Percentiles rank a stretch among this genome's conserved stretches.
Evolutionary conservation across 2,888 invertebrate genomes (phyloP).

Genomic region (Lasioglossum lativentre): DNA sequence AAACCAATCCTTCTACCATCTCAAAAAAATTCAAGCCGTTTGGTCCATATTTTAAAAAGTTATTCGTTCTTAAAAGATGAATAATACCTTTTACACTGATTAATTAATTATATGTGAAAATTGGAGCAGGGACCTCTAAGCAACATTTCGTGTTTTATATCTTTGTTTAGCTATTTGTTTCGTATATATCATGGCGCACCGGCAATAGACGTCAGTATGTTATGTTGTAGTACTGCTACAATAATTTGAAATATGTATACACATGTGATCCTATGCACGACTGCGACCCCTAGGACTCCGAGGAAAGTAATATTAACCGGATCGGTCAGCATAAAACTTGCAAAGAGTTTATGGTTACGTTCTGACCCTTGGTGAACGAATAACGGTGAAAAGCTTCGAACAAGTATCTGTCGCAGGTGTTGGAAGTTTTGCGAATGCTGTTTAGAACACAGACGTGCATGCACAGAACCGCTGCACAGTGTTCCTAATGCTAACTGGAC

Average conservation of each 20-base stretch:
- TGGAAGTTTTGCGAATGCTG: neutral
- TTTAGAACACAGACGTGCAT: neutral
- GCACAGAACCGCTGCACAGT: neutral
- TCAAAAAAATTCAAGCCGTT: no score
- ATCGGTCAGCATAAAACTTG: neutral
- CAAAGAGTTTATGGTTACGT: neutral
- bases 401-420: neutral
- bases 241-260: neutral
- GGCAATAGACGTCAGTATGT: no score
- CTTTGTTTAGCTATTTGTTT: no score
- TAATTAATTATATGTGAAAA: no score
- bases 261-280: neutral
- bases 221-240: no score
- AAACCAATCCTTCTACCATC: no score
- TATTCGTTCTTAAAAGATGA: no score
- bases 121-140: no score
- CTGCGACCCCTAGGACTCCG: neutral
- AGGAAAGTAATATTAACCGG: constrained; percentile 43
- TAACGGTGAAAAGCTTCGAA: neutral
- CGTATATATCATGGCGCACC: no score
- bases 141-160: no score
- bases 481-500: neutral
- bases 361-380: neutral
- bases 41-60: no score
- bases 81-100: no score